Evolutionary conservation across 64 coral and sea anemone species (phyloP).

Genomic region (Platygyra sinensis): DNA sequence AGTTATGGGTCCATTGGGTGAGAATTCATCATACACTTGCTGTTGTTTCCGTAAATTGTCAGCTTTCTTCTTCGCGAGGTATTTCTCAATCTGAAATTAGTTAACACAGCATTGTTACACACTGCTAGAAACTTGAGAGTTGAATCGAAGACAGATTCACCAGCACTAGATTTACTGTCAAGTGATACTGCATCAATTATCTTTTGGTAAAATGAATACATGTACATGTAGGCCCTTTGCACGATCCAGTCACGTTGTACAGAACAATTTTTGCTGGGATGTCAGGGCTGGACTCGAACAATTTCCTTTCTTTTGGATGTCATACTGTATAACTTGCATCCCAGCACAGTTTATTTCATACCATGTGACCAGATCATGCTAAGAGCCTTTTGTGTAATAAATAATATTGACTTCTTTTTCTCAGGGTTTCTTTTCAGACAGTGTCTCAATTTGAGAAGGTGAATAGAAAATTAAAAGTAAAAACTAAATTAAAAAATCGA

Average conservation of each 20-base stretch:
- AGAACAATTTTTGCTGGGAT: too few relatives aligned
- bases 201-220: too few relatives aligned
- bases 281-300: too few relatives aligned
- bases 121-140: neutral
- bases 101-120: neutral
- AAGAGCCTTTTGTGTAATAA: neutral
- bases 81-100: conserved; percentile 87
- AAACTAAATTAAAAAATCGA: neutral
- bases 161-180: too few relatives aligned
- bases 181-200: too few relatives aligned
- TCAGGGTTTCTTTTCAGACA: neutral
- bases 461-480: neutral
- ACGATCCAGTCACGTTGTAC: too few relatives aligned
- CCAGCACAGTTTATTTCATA: too few relatives aligned
- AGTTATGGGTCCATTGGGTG: conserved; percentile 71
- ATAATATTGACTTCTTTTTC: neutral
- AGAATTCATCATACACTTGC: conserved; percentile 98
- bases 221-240: too few relatives aligned
- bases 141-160: too few relatives aligned
- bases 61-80: conserved; percentile 82
- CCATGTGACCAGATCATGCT: neutral
- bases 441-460: neutral
- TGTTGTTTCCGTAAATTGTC: conserved; percentile 78
- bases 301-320: too few relatives aligned
- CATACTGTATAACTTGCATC: too few relatives aligned